Evolutionary conservation across 2,113 vertebrate species (phyloP), one percentile per base, ranked within the genome.

Genomic region (Cheilinus undulatus): DNA sequence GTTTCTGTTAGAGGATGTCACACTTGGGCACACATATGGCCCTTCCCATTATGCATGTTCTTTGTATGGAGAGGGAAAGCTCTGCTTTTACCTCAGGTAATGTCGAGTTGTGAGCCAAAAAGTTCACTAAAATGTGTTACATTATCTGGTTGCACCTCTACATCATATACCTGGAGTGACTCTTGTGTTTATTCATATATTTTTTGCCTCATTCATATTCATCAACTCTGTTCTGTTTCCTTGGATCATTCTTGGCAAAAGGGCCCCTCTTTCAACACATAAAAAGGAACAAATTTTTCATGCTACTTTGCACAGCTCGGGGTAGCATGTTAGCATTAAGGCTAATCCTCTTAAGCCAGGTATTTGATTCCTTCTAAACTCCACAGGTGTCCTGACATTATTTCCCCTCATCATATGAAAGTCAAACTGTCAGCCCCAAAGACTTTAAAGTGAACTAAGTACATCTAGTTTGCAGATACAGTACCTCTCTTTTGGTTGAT

Each of bases 341-440:
- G 36, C 51, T 61, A 72, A 76, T 56, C 69, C 63, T 64, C 8
- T 11, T n/a, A 76, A 67, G 24, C 17, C 46, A 40, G 20, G 57
- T 56, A 48, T 63, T 73, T 62, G 58, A 77, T 73, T 63, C 30
- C 28, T 15, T 63, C 40, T 48, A n/a, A 40, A 64, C 26, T 60
- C 46, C 17, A 36, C 19, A 58, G 69, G 26, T 77, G 26, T 69
- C 7, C 22, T 51, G 32, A 45, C 42, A 50, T 69, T 45, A 3
- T 51, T 61, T 27, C 56, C 17, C n/a, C 17, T 38, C 34, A 76
- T 61, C 57, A 42, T 15, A 22, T 61, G 7, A 63, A 73, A 57
- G 54, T 50, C 27, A 67, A 45, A 49, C 48, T 52, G 30, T 50
- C 40, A 61, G 26, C 5, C 2, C 3, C 40, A 28, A 32, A 30